Conservation (phyloP, 1,140 invertebrate species). For the Harlomillsia oculata region DNA sequence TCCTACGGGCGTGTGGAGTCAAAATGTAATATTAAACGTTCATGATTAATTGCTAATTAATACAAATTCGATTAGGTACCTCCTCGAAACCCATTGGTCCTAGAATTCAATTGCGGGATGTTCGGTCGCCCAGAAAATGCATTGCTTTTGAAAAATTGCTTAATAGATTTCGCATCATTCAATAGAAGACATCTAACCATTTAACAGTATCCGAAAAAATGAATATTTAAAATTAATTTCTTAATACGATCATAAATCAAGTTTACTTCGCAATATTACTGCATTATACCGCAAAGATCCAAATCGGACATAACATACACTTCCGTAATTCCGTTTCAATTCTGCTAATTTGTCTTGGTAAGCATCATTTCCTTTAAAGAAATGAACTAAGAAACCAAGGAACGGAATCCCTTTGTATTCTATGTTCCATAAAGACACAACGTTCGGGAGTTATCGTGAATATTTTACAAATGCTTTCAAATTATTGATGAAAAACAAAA, state of each 20-base stretch:
- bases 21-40: not conserved
- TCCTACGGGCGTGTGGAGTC: slow-evolving; percentile 1
- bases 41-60: not conserved
- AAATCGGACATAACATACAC: slow-evolving; percentile 18
- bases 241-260: not conserved
- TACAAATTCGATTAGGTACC: slow-evolving; percentile 1
- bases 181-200: slow-evolving; percentile 9
- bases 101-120: slow-evolving; percentile 6
- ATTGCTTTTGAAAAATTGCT: slow-evolving; percentile 18
- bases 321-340: slow-evolving; percentile 14
- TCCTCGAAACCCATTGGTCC: slow-evolving; percentile 18
- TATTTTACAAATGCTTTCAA: too few relatives aligned
- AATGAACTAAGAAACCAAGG: slow-evolving; percentile 18
- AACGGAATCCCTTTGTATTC: slow-evolving; percentile 14
- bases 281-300: slow-evolving; percentile 22
- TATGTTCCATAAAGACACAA: too few relatives aligned
- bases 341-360: slow-evolving; percentile 7
- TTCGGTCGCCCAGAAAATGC: slow-evolving; percentile 24
- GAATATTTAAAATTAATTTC: not conserved
- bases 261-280: not conserved
- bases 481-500: too few relatives aligned
- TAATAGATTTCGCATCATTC: slow-evolving; percentile 19
- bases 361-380: slow-evolving; percentile 5
- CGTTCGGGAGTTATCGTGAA: too few relatives aligned
- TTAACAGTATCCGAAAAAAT: too few relatives aligned